Evolutionary conservation across 2,113 vertebrate genomes (phyloP), one percentile per base, ranked within the genome.

Genomic region (Chlorodrepanis virens): DNA sequence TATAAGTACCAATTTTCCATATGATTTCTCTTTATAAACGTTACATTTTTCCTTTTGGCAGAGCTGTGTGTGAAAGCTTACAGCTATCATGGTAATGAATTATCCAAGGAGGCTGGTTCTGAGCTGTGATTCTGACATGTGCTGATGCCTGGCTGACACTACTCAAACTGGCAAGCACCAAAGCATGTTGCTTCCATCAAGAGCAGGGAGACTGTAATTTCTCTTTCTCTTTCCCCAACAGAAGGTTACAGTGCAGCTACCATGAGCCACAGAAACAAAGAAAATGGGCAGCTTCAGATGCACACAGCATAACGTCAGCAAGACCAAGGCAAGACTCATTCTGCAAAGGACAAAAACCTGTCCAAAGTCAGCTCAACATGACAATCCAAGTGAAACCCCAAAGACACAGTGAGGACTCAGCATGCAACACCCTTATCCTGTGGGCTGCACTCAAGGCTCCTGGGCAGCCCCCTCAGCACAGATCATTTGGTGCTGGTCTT

Each of bases 401-500:
- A 52, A 57, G 50, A 25, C 7, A 12, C 0, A 29, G 69, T 4
- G 40, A 80, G 59, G 45, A 72, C 31, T 60, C 63, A n/a, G 47
- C 35, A 47, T 3, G 21, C 42, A 77, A 12, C 31, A 57, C 6
- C 31, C 39, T 10, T 39, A 33, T 61, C 42, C 44, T 22, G 23
- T 6, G 65, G 35, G 11, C 64, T 74, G 45, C 22, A 11, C n/a
- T 18, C 24, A 6, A 2, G 31, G 22, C 42, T 50, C 31, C 10
- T 33, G 45, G 28, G 5, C 72, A 82, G 77, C 24, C 10, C 28
- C 2, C 56, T 35, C 12, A 4, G 65, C 42, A 64, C 6, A 2
- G 0, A 0, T 2, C 23, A 7, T 40, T 44, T 87, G 56, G 24
- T 39, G 42, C 60, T 42, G 57, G 1, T 52, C 19, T 8, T 57